phyloP scores from a whole-genome alignment of 2,888 invertebrate genomes.

The Monoplex corrugatus region DNA sequence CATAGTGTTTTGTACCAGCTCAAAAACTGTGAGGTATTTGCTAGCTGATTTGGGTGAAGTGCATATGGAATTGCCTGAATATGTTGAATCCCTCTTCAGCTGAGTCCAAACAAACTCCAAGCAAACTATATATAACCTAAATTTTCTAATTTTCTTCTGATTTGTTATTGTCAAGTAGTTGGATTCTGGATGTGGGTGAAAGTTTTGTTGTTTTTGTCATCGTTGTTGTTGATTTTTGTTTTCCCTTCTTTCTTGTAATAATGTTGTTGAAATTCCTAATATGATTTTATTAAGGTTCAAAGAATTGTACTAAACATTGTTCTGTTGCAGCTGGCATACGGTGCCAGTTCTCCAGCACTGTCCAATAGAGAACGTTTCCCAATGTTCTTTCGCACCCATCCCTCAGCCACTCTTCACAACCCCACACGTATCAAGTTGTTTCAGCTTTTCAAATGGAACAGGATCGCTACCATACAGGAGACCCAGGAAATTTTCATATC shows the following conservation, averaged over 20 bases:
- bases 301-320: too few relatives aligned
- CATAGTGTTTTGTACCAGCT: too few relatives aligned
- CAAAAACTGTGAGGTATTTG: too few relatives aligned
- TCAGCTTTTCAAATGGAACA: constrained; percentile 98
- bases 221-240: background rate
- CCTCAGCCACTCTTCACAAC: constrained; percentile 99
- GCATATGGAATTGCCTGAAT: too few relatives aligned
- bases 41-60: too few relatives aligned
- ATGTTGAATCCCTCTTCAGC: too few relatives aligned
- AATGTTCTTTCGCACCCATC: constrained; percentile 98
- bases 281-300: background rate
- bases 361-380: constrained; percentile 98
- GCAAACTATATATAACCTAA: too few relatives aligned
- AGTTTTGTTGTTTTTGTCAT: too few relatives aligned
- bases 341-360: constrained; percentile 98
- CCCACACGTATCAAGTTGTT: constrained; percentile 97
- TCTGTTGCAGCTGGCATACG: constrained; percentile 95
- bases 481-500: constrained; percentile 96
- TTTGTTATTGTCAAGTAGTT: too few relatives aligned
- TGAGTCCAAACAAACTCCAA: too few relatives aligned
- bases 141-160: too few relatives aligned
- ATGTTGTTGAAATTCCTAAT: background rate
- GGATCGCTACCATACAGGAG: constrained; percentile 98
- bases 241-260: background rate
- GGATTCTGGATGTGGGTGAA: too few relatives aligned